A percentile compares a stretch with the other conserved stretches of the same genome.
These are phyloP conservation scores for Tamias sibiricus DNA, from an alignment of 2,113 vertebrate species.

Conservation along the genomic window DNA sequence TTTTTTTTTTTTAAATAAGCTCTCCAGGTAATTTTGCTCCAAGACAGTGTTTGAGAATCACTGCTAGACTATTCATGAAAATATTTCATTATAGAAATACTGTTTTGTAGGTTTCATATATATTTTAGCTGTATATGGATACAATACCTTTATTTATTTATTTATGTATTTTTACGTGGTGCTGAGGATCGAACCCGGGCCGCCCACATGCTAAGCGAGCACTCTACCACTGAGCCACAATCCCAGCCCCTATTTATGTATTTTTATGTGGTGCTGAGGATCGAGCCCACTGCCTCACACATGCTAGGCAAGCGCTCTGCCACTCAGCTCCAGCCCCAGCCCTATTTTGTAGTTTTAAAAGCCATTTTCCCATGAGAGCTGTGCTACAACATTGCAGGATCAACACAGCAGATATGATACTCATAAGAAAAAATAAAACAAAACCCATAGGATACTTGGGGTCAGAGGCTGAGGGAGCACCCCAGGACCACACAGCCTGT, in stretches of 20 bases:
- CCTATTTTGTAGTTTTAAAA: not conserved
- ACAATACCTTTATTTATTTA: no score
- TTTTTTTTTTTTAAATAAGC: not conserved
- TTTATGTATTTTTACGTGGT: no score
- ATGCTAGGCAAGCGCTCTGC: no score
- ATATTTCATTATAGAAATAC: not conserved
- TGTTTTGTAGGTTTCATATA: not conserved
- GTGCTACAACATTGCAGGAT: not conserved
- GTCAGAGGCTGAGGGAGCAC: not conserved
- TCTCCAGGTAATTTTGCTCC: not conserved
- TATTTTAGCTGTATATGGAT: no score
- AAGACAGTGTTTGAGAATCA: not conserved
- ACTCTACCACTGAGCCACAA: not conserved
- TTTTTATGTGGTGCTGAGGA: no score
- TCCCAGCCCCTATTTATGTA: not conserved
- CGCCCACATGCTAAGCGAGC: no score
- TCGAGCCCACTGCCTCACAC: no score
- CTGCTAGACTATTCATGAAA: not conserved
- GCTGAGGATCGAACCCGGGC: no score
- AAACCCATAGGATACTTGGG: not conserved
- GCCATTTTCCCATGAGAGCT: conserved; percentile 36
- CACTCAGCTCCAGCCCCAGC: not conserved
- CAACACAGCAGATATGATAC: not conserved
- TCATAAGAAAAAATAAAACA: not conserved
- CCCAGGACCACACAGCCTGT: not conserved